phyloP scores from a whole-genome alignment of 2,888 invertebrate species.

The Meta bourneti region DNA sequence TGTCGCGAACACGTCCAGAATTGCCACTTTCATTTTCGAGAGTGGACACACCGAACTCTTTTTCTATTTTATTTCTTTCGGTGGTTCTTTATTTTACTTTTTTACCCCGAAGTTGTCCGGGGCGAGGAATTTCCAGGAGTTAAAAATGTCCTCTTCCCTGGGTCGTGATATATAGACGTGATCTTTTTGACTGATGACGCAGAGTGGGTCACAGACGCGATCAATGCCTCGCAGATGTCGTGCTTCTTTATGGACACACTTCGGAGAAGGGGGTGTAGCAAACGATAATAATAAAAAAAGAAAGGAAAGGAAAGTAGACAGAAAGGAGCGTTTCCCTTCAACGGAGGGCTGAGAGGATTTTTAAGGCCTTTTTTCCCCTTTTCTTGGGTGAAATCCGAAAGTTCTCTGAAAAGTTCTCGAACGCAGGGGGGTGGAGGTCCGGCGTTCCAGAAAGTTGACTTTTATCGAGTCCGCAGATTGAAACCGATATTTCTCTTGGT shows the following conservation, averaged over 20 bases:
- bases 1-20: background rate
- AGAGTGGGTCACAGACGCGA: conserved; percentile 44
- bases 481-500: background rate
- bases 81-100: background rate
- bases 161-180: conserved; percentile 63
- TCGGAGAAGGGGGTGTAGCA: conserved; percentile 24
- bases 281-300: conserved; percentile 7
- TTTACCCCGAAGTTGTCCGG: background rate
- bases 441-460: conserved; percentile 41
- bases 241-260: conserved; percentile 61
- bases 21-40: background rate
- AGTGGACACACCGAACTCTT: conserved; percentile 2
- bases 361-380: background rate
- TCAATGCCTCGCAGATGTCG: conserved; percentile 65
- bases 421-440: background rate
- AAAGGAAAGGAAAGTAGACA: conserved; percentile 11
- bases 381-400: background rate
- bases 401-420: background rate
- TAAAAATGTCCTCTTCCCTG: conserved; percentile 27
- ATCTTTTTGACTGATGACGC: conserved; percentile 65
- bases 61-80: background rate
- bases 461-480: conserved; percentile 24
- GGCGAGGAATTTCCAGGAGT: conserved; percentile 21
- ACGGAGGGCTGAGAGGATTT: background rate
- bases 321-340: background rate